Percentiles rank a stretch among this genome's conserved stretches.
These are phyloP conservation scores for Ophiodon elongatus DNA, from an alignment of 2,113 vertebrate genomes.

Conservation along the genomic window DNA sequence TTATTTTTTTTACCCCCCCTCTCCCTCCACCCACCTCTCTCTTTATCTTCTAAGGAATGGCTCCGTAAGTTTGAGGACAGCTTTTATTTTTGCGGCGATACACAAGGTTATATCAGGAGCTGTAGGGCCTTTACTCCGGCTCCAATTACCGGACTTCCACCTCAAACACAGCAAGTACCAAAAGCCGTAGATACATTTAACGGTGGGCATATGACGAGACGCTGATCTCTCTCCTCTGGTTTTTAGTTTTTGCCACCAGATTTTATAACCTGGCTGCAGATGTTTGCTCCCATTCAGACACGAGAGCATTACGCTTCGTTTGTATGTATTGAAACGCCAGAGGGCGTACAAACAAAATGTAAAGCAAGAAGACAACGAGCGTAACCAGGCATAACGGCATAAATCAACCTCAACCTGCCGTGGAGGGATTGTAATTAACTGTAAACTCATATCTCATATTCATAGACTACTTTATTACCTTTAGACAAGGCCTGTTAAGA, in stretches of 20 bases:
- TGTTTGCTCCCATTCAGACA: background rate
- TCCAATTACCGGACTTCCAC: background rate
- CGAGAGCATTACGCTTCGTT: background rate
- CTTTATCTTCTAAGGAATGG: conserved; percentile 36
- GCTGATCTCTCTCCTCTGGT: background rate
- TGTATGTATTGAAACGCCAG: too few relatives aligned
- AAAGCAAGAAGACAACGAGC: too few relatives aligned
- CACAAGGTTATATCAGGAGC: background rate
- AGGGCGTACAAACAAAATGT: too few relatives aligned
- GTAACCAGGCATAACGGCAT: too few relatives aligned
- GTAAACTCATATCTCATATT: too few relatives aligned
- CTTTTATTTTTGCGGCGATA: conserved; percentile 51
- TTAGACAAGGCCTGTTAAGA: too few relatives aligned
- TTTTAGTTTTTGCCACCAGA: background rate
- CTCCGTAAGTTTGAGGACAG: conserved; percentile 50
- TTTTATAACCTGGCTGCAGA: background rate
- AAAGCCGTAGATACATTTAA: background rate
- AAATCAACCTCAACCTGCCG: too few relatives aligned
- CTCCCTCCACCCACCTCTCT: background rate
- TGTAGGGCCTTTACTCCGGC: background rate
- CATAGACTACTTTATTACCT: too few relatives aligned
- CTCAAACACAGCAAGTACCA: background rate
- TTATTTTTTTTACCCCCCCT: conserved; percentile 3
- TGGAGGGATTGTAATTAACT: too few relatives aligned
- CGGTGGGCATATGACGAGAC: too few relatives aligned